These are phyloP conservation scores for Promerops cafer DNA, from an alignment of 2,113 vertebrate genomes.

Conservation along the genomic window DNA sequence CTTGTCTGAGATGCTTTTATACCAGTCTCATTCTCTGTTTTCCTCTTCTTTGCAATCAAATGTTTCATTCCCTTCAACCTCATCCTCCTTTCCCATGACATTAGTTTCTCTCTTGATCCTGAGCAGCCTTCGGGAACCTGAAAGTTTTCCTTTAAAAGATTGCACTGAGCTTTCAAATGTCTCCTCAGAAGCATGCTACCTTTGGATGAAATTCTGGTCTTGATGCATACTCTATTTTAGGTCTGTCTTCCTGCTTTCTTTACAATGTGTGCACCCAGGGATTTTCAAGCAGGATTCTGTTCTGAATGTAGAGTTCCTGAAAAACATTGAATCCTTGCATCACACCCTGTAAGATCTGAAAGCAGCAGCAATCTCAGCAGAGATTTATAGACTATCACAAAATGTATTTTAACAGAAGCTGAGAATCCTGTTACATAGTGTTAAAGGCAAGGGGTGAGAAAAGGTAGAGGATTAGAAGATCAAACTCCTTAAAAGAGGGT, in stretches of 20 bases:
- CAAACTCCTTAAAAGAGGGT: not conserved
- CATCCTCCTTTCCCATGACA: not conserved
- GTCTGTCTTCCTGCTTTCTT: constrained; percentile 8
- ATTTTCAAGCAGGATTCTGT: constrained; percentile 19
- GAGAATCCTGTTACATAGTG: not conserved
- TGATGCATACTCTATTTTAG: constrained; percentile 14
- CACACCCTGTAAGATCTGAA: constrained; percentile 6
- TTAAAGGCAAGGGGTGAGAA: not conserved
- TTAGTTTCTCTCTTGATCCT: constrained; percentile 8
- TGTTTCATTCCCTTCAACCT: not conserved
- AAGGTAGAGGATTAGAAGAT: constrained; percentile 2
- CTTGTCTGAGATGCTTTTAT: not conserved
- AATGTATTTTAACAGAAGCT: constrained; percentile 1
- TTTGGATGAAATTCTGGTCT: constrained; percentile 33
- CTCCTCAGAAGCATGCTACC: not conserved
- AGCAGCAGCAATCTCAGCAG: not conserved
- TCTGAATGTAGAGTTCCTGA: constrained; percentile 16
- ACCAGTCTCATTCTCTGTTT: not conserved
- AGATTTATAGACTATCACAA: constrained; percentile 21
- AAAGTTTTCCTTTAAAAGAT: not conserved
- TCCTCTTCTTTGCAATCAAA: not conserved
- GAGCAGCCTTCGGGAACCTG: not conserved
- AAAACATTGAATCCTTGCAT: not conserved
- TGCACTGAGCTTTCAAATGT: constrained; percentile 5
- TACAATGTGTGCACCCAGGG: not conserved